Conservation (phyloP, 2,113 vertebrate species). For the Sorex fumeus region DNA sequence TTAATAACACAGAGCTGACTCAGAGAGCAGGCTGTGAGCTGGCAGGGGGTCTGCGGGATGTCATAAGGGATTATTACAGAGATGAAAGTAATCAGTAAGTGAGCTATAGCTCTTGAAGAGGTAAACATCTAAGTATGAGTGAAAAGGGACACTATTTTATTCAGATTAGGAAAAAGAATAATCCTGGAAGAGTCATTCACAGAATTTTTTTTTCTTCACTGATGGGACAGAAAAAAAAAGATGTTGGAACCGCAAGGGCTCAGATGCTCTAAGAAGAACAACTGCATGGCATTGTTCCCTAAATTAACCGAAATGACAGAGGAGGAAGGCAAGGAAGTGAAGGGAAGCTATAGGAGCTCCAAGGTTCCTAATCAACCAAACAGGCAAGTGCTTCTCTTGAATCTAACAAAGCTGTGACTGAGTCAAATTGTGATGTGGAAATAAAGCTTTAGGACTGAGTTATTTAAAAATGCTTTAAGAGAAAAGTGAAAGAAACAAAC, state of each 20-base stretch:
- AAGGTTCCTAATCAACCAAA: not conserved
- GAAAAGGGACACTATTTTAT: conserved; percentile 30
- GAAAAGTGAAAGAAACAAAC: not conserved
- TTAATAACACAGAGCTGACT: conserved; percentile 7
- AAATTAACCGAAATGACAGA: not conserved
- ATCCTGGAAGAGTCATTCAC: conserved; percentile 21
- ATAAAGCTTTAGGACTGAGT: not conserved
- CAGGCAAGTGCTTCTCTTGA: not conserved
- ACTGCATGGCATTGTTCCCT: not conserved
- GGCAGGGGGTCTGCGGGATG: not conserved
- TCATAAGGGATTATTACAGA: conserved; percentile 48
- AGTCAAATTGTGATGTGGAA: conserved; percentile 23
- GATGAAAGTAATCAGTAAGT: conserved; percentile 64
- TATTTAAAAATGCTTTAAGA: not conserved
- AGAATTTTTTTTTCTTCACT: conserved; percentile 42
- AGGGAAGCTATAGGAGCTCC: not conserved
- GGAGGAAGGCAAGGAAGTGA: not conserved
- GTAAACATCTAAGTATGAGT: conserved; percentile 50
- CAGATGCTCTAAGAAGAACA: not conserved
- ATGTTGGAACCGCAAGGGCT: not conserved
- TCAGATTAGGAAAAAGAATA: conserved; percentile 27
- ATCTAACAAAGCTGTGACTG: not conserved
- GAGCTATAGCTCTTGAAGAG: not conserved
- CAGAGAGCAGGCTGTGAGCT: conserved; percentile 40
- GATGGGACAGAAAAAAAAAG: conserved; percentile 18